Base-by-base conservation (phyloP, 1,140 invertebrate genomes). In the Archivesica marissinica region DNA sequence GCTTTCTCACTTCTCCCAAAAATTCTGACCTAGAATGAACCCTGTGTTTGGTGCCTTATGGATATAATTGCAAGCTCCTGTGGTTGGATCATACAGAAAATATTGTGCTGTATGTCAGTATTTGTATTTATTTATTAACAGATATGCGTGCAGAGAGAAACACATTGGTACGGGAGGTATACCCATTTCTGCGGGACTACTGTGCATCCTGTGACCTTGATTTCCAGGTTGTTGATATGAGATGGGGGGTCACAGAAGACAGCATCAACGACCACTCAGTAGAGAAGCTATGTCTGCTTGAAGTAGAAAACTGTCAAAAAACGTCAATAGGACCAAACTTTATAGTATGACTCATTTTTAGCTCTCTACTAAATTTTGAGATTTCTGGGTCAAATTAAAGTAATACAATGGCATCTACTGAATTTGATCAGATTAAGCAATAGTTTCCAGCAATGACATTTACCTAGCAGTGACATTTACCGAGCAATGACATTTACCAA, bases 311-410 rank as follows among this genome's bases (percentile, higher is more conserved):
- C 59, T 94, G 93, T 83, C 91, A 93, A 79, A 87, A 89, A 56
- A 61, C 91, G 11, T 94, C 93, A 1, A 64, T 93, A 15, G 93
- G 93, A 64, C 92, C 93, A n/a, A 93, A 92, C 81, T 94, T 93
- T 91, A 89, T 94, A 52, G 93, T 93, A 87, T 89, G 88, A 23
- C 30, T 2, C n/a, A 30, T 38, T 23, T 20, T 25, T 33, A 61
- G 9, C 25, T 61, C n/a, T n/a, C n/a, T n/a, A n/a, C n/a, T n/a
- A n/a, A n/a, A n/a, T n/a, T n/a, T n/a, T n/a, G n/a, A n/a, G n/a
- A n/a, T n/a, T n/a, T n/a, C n/a, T n/a, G n/a, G n/a, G n/a, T n/a
- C n/a, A n/a, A n/a, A n/a, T n/a, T n/a, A n/a, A n/a, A n/a, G n/a
- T n/a, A n/a, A n/a, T n/a, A n/a, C n/a, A n/a, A n/a, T n/a, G n/a